phyloP scores from a whole-genome alignment of 2,113 vertebrate species.

The Hymenochirus boettgeri region DNA sequence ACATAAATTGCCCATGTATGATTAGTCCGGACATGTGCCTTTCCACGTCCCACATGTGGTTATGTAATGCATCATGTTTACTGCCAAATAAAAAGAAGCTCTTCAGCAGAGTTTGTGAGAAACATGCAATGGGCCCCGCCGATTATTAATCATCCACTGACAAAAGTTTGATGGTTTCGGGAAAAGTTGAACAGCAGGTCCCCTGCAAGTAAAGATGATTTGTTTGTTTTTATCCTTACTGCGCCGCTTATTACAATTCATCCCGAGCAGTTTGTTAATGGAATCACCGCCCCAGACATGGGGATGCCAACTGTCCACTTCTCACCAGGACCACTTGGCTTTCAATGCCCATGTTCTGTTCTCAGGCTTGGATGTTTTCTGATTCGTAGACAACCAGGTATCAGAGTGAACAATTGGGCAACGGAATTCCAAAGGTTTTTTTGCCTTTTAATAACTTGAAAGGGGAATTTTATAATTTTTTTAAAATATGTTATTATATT shows the following conservation, averaged over 20 bases:
- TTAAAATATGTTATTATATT: no score
- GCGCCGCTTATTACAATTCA: background rate
- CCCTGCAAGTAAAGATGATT: background rate
- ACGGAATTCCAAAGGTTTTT: no score
- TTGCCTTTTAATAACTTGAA: no score
- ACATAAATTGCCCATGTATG: constrained; percentile 26
- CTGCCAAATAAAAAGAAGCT: constrained; percentile 14
- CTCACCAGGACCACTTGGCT: no score
- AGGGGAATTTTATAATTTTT: no score
- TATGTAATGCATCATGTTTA: constrained; percentile 22
- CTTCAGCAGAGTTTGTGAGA: constrained; percentile 9
- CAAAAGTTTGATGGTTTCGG: background rate
- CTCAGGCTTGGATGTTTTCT: no score
- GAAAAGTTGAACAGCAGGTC: constrained; percentile 1
- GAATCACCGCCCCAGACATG: no score
- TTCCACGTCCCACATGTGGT: constrained; percentile 10
- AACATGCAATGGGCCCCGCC: background rate
- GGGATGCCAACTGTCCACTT: no score
- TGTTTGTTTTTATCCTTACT: background rate
- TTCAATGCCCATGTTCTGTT: no score
- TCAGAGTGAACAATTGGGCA: no score
- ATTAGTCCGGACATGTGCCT: constrained; percentile 24
- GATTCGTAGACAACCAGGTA: no score
- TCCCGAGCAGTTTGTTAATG: background rate
- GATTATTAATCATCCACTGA: constrained; percentile 11